Evolutionary conservation across 2,888 invertebrate species (phyloP), one percentile per base, ranked within the genome.

Genomic region (Blera fallax): DNA sequence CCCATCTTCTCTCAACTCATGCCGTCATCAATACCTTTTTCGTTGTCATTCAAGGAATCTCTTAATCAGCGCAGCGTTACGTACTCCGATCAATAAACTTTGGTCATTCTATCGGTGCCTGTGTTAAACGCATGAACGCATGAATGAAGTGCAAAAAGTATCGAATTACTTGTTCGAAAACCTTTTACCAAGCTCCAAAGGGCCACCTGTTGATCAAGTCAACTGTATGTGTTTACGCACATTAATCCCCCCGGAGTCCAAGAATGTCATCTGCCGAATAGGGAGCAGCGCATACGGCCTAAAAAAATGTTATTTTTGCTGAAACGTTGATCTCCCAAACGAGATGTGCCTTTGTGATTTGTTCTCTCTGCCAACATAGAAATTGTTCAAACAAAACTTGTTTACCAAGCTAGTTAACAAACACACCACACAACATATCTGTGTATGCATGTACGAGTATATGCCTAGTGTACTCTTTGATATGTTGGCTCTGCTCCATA

Each of bases 321-420:
- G 43, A 67, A 81, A 81, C 24, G 67, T 27, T 72, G 48, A 50
- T 64, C 52, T 60, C 52, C 43, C 69, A 52, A 78, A 56, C 48
- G 50, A 69, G 70, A 50, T 56, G 62, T 18, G 11, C 40, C 48
- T 67, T 67, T 54, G 56, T 82, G 27, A 32, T 27, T 18, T 37
- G 45, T 40, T 14, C 64, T 72, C 58, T 65, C 45, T 32, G 62
- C 73, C 73, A 62, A 54, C 60, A 54, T 45, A 67, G 62, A 67
- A 65, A 54, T 62, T 78, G 62, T 62, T 40, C 62, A 70, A 78
- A 83, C 52, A 78, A 73, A 84, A 79, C 79, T 84, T 84, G 79
- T 84, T 84, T 84, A 50, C 50, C 34, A 65, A 52, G 56, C 50
- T 64, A 43, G 72, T 77, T 67, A 60, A 58, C 65, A 74, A 54